Percentiles rank a stretch among this genome's conserved stretches.
phyloP scores from a whole-genome alignment of 2,888 invertebrate genomes.

The Pinctada fucata region DNA sequence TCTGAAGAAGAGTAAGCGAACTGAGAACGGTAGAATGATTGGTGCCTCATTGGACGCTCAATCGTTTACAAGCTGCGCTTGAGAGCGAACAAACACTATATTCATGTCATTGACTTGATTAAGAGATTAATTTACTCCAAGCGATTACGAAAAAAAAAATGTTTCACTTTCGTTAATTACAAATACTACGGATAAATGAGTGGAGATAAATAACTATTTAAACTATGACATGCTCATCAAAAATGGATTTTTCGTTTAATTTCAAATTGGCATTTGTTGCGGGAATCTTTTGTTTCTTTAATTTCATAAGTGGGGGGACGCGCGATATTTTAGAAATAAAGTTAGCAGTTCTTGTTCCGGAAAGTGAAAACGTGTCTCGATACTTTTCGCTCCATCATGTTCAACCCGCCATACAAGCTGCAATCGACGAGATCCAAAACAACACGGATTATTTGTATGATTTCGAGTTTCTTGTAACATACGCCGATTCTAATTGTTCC shows the following conservation, averaged over 20 bases:
- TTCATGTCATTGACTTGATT: neutral
- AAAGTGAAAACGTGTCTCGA: neutral
- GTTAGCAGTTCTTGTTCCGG: neutral
- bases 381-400: neutral
- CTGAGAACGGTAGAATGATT: neutral
- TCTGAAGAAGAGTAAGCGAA: too few species aligned
- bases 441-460: constrained; percentile 8
- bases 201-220: too few species aligned
- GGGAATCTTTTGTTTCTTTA: too few species aligned
- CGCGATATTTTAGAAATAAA: neutral
- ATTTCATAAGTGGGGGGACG: neutral
- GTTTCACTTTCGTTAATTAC: too few species aligned
- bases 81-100: neutral
- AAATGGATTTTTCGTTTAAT: too few species aligned
- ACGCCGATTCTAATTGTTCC: constrained; percentile 63
- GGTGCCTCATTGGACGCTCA: neutral
- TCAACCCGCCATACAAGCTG: neutral
- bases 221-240: too few species aligned
- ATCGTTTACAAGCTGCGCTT: neutral
- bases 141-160: neutral
- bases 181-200: too few species aligned
- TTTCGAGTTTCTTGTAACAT: constrained; percentile 50
- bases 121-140: neutral
- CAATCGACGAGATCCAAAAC: neutral
- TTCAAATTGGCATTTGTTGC: too few species aligned